Conservation (phyloP, 2,797 vertebrate species). For the Eospalax fontanierii region DNA sequence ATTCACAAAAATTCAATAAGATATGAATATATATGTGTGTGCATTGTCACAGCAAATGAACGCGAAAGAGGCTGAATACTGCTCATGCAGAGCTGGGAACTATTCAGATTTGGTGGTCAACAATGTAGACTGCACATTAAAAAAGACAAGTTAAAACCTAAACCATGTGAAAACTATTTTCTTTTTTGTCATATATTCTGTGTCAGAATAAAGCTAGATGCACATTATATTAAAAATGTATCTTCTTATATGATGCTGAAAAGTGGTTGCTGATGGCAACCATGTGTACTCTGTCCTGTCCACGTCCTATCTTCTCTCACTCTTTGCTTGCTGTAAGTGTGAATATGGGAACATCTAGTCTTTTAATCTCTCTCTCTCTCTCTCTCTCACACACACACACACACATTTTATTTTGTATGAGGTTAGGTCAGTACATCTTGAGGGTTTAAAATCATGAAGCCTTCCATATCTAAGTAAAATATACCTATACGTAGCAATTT, state of each 20-base stretch:
- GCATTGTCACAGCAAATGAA: conserved; percentile 97
- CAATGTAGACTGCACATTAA: conserved; percentile 96
- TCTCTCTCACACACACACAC: too few species aligned
- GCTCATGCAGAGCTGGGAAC: conserved; percentile 96
- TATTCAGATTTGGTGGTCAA: conserved; percentile 96
- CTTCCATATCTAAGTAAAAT: conserved; percentile 93
- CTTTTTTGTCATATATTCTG: conserved; percentile 91
- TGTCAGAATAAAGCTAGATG: conserved; percentile 94
- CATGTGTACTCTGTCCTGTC: conserved; percentile 89
- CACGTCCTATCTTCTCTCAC: conserved; percentile 86
- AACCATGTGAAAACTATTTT: conserved; percentile 94
- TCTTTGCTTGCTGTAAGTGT: conserved; percentile 86
- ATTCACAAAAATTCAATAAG: too few species aligned
- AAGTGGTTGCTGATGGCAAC: conserved; percentile 92
- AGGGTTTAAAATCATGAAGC: conserved; percentile 89
- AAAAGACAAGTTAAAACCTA: conserved; percentile 91
- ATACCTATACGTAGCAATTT: conserved; percentile 92
- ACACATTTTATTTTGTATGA: conserved; percentile 85
- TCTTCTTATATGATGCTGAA: conserved; percentile 89
- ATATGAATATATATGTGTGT: conserved; percentile 76
- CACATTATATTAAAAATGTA: conserved; percentile 86
- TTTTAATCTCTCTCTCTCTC: conserved; percentile 69
- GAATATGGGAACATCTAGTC: conserved; percentile 90
- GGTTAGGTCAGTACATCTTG: conserved; percentile 89
- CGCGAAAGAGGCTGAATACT: conserved; percentile 94